phyloP scores from a whole-genome alignment of 2,797 vertebrate species.

The Rhynchotus rufescens region DNA sequence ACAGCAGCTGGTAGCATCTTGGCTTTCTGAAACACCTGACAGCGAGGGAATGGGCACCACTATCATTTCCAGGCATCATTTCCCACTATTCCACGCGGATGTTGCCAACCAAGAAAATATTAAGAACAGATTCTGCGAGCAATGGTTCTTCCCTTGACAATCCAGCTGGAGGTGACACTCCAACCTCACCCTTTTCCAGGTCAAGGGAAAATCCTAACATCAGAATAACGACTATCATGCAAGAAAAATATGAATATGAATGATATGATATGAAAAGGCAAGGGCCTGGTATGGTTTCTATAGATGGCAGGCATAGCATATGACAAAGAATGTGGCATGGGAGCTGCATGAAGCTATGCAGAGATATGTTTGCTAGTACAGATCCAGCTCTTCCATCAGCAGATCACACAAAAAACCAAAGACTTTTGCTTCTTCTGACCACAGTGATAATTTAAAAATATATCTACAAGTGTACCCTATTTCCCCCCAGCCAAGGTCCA shows the following conservation, averaged over 20 bases:
- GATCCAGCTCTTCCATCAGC: neutral
- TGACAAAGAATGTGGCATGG: neutral
- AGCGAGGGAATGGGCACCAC: neutral
- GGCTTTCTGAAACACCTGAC: neutral
- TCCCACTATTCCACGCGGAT: neutral
- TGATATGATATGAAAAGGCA: neutral
- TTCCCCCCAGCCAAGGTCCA: constrained; percentile 40
- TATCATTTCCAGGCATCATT: neutral
- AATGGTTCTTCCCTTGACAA: constrained; percentile 4
- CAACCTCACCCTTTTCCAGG: constrained; percentile 4
- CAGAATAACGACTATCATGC: neutral
- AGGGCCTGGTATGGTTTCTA: neutral
- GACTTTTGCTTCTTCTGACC: neutral
- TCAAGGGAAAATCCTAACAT: constrained; percentile 19
- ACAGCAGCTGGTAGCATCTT: neutral
- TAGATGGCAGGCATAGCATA: neutral
- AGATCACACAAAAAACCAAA: constrained; percentile 31
- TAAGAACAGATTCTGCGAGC: neutral
- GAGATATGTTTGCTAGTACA: neutral
- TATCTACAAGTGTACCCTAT: constrained; percentile 7
- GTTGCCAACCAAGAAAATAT: neutral
- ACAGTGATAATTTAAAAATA: constrained; percentile 44
- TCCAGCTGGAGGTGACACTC: constrained; percentile 24
- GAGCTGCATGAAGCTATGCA: neutral
- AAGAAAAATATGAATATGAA: neutral